phyloP scores from a whole-genome alignment of 1,140 invertebrate genomes.

The Zaprionus gabonicus region DNA sequence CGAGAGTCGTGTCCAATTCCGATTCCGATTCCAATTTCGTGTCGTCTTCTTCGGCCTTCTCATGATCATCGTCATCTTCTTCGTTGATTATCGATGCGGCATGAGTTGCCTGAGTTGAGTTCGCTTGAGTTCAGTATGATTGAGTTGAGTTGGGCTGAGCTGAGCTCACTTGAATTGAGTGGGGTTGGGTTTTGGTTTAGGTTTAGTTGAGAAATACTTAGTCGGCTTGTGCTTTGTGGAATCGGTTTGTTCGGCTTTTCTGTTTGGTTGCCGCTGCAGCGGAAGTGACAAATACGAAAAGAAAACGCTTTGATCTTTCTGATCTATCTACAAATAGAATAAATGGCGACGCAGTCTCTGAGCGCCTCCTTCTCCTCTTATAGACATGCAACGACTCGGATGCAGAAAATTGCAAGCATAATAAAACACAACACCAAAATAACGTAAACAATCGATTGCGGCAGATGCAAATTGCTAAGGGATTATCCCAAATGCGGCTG shows the following conservation, averaged over 20 bases:
- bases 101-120: slow-evolving; percentile 5
- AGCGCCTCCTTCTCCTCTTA: too few species aligned
- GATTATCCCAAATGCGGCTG: not conserved
- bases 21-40: slow-evolving; percentile 31
- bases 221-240: not conserved
- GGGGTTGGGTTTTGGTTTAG: not conserved
- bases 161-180: not conserved
- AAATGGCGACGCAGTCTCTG: slow-evolving; percentile 29
- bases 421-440: not conserved
- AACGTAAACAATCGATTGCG: slow-evolving; percentile 3
- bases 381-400: slow-evolving; percentile 3
- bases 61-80: not conserved
- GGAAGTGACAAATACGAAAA: slow-evolving; percentile 67
- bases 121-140: not conserved
- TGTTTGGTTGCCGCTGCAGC: slow-evolving; percentile 23
- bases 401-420: slow-evolving; percentile 2
- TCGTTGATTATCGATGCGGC: slow-evolving; percentile 44
- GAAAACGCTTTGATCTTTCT: slow-evolving; percentile 55
- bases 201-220: not conserved
- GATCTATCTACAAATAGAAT: slow-evolving; percentile 67
- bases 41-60: slow-evolving; percentile 12
- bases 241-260: slow-evolving; percentile 13
- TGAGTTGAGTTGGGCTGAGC: slow-evolving; percentile 2
- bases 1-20: slow-evolving; percentile 26
- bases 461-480: not conserved